These are phyloP conservation scores for Drosophila kurseongensis DNA, from an alignment of 1,140 invertebrate species.

Conservation along the genomic window DNA sequence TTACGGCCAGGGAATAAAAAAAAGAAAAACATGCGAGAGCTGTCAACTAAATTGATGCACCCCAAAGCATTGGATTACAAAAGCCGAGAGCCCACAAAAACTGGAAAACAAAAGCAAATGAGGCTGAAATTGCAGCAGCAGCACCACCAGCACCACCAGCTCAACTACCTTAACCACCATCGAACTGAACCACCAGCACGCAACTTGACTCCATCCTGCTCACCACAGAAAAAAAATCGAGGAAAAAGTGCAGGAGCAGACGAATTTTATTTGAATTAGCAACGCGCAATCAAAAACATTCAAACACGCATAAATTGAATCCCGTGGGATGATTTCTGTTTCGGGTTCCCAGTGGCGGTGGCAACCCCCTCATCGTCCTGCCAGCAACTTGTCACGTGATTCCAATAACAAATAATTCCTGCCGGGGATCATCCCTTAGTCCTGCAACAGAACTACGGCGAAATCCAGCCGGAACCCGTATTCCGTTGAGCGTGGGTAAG, in stretches of 20 bases:
- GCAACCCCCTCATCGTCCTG: conserved; percentile 26
- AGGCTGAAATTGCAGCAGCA: conserved; percentile 61
- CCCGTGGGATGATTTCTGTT: conserved; percentile 78
- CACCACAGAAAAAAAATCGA: conserved; percentile 45
- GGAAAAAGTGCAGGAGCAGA: conserved; percentile 40
- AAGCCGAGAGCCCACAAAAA: conserved; percentile 30
- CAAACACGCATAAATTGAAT: conserved; percentile 83
- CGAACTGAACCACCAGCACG: conserved; percentile 33
- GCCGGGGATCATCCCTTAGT: conserved; percentile 69
- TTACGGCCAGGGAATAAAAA: conserved; percentile 37
- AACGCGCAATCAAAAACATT: conserved; percentile 81
- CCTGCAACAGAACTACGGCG: conserved; percentile 3
- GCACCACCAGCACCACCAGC: conserved; percentile 5
- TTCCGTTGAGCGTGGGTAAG: conserved; percentile 56
- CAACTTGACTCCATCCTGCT: conserved; percentile 53
- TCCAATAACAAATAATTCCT: conserved; percentile 77
- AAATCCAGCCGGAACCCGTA: conserved; percentile 44
- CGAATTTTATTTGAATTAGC: conserved; percentile 81
- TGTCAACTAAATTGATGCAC: conserved; percentile 68
- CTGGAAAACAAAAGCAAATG: conserved; percentile 61
- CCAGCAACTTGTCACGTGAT: conserved; percentile 79
- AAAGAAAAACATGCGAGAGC: conserved; percentile 52
- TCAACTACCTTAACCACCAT: conserved; percentile 45
- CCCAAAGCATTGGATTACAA: conserved; percentile 33
- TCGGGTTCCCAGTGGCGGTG: conserved; percentile 64